Percentiles rank a stretch among this genome's conserved stretches.
Conservation (phyloP, 1,140 invertebrate species). For the Orius laevigatus region DNA sequence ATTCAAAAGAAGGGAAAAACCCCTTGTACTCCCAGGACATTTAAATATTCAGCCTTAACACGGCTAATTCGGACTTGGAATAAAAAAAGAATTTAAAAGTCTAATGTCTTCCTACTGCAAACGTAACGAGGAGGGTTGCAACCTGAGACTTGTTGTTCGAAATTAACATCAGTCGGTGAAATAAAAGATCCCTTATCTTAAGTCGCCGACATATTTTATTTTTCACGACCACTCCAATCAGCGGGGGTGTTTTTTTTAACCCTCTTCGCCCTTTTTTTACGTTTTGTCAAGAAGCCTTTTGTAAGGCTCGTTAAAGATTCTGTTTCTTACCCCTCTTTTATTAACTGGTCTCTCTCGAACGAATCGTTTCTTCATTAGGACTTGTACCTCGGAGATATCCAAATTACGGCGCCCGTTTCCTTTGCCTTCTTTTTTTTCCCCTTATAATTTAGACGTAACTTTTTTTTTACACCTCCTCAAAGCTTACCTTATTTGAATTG, state of each 20-base stretch:
- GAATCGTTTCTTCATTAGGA: constrained; percentile 7
- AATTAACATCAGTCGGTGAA: constrained; percentile 8
- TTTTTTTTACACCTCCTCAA: no score
- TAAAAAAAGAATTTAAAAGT: constrained; percentile 10
- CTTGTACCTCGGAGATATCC: no score
- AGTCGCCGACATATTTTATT: constrained; percentile 4
- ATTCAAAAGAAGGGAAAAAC: no score
- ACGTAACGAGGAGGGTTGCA: constrained; percentile 7
- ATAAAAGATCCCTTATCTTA: constrained; percentile 7
- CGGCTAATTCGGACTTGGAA: constrained; percentile 7
- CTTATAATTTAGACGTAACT: no score
- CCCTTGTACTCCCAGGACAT: no score
- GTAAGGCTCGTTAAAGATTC: constrained; percentile 6
- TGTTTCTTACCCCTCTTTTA: constrained; percentile 5
- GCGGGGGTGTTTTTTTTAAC: background rate
- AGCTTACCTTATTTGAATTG: no score
- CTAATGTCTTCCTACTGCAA: constrained; percentile 9
- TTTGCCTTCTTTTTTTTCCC: no score
- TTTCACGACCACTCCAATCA: constrained; percentile 4
- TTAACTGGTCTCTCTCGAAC: constrained; percentile 6
- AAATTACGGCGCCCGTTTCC: no score
- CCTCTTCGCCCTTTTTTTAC: background rate
- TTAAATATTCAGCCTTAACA: constrained; percentile 12
- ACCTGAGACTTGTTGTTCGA: constrained; percentile 7
- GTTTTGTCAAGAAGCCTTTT: constrained; percentile 6